phyloP scores from a whole-genome alignment of 2,888 invertebrate genomes.

The Hanleya hanleyi region DNA sequence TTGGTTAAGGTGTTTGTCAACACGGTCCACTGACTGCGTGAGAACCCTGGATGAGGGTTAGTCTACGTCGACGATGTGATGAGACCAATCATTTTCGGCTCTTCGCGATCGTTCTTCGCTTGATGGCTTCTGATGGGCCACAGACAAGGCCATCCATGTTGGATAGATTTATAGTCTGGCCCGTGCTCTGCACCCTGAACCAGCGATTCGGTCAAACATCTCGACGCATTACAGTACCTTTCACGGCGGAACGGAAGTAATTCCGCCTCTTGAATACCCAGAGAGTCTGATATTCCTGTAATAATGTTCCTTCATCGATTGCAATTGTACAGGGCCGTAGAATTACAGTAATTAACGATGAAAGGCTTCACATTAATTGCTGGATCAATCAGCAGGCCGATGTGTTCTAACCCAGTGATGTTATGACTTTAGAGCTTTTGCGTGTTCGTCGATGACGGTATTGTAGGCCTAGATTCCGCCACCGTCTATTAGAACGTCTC shows the following conservation, averaged over 20 bases:
- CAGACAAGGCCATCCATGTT: too few species aligned
- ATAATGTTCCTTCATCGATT: neutral
- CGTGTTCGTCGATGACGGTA: neutral
- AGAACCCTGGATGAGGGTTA: too few species aligned
- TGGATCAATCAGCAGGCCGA: constrained; percentile 1
- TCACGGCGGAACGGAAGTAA: neutral
- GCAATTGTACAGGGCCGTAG: neutral
- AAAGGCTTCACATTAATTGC: constrained; percentile 2
- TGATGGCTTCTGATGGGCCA: too few species aligned
- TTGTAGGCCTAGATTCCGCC: too few species aligned
- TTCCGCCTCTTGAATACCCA: neutral
- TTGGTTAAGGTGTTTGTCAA: too few species aligned
- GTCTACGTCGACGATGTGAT: too few species aligned
- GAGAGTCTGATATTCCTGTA: neutral
- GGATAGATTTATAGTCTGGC: too few species aligned
- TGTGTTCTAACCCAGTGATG: neutral
- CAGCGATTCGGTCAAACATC: neutral
- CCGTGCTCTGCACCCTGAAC: too few species aligned
- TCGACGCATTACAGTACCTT: neutral
- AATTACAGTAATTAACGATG: constrained; percentile 8
- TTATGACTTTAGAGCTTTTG: neutral
- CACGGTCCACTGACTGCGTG: too few species aligned
- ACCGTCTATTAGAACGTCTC: too few species aligned
- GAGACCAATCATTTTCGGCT: too few species aligned
- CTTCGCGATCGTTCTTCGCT: too few species aligned